Evolutionary conservation across 2,888 invertebrate species (phyloP).

Genomic region (Diachrysia chrysitis): DNA sequence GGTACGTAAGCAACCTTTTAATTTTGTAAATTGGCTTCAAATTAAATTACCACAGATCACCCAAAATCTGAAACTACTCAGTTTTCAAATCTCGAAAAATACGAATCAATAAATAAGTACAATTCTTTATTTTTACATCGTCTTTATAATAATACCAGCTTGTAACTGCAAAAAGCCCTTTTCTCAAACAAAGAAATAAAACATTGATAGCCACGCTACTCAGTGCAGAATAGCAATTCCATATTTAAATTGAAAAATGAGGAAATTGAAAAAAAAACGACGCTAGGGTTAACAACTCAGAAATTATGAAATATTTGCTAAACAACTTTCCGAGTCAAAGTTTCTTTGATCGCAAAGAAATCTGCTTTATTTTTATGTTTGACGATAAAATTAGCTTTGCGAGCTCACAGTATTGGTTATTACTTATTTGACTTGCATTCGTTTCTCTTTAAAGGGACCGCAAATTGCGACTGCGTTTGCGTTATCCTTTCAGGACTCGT

Average conservation of each 20-base stretch:
- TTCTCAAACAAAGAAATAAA: conserved; percentile 3
- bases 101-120: too few species aligned
- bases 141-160: too few species aligned
- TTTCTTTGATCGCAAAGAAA: neutral
- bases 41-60: too few species aligned
- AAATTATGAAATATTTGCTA: neutral
- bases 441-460: neutral
- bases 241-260: conserved; percentile 4
- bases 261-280: neutral
- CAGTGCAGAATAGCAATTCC: conserved; percentile 13
- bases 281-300: neutral
- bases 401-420: neutral
- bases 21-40: too few species aligned
- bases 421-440: neutral
- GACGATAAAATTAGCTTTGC: neutral
- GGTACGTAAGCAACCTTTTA: too few species aligned
- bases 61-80: too few species aligned
- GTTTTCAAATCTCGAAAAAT: too few species aligned
- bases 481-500: neutral
- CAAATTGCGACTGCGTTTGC: neutral
- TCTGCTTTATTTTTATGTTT: neutral
- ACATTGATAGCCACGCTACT: neutral
- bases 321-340: neutral
- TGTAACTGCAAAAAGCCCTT: neutral
- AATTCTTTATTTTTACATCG: too few species aligned